Percentiles rank a stretch among this genome's conserved stretches.
phyloP scores from a whole-genome alignment of 1,140 invertebrate genomes.

The Diabrotica virgifera region DNA sequence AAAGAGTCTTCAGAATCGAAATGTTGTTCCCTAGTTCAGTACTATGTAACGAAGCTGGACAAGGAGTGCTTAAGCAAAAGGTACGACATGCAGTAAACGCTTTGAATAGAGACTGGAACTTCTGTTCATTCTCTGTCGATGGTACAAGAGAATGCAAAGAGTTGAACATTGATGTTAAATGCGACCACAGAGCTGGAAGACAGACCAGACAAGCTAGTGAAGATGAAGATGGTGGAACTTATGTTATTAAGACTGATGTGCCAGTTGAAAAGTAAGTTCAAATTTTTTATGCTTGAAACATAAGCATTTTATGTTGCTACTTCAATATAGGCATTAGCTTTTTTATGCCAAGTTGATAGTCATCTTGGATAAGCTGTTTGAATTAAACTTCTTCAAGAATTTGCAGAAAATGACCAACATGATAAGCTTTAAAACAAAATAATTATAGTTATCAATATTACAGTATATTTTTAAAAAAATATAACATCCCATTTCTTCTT shows the following conservation, averaged over 20 bases:
- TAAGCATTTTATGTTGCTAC: too few species aligned
- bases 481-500: too few species aligned
- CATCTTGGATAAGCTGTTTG: too few species aligned
- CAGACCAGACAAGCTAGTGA: conserved; percentile 58
- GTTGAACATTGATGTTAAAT: conserved; percentile 84
- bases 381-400: too few species aligned
- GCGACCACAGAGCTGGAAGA: conserved; percentile 70
- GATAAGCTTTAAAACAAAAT: too few species aligned
- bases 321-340: too few species aligned
- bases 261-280: conserved; percentile 77
- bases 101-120: conserved; percentile 89
- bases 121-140: conserved; percentile 86
- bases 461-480: too few species aligned
- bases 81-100: conserved; percentile 84
- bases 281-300: too few species aligned
- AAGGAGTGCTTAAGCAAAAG: conserved; percentile 84
- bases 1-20: conserved; percentile 87
- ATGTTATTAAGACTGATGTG: conserved; percentile 73
- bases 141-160: conserved; percentile 82
- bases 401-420: too few species aligned
- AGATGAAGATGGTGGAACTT: conserved; percentile 70
- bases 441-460: too few species aligned
- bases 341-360: too few species aligned
- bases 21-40: conserved; percentile 93
- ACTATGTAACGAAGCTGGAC: conserved; percentile 89